These are phyloP conservation scores for Heliconius erato DNA, from an alignment of 2,888 invertebrate species.

Conservation along the genomic window DNA sequence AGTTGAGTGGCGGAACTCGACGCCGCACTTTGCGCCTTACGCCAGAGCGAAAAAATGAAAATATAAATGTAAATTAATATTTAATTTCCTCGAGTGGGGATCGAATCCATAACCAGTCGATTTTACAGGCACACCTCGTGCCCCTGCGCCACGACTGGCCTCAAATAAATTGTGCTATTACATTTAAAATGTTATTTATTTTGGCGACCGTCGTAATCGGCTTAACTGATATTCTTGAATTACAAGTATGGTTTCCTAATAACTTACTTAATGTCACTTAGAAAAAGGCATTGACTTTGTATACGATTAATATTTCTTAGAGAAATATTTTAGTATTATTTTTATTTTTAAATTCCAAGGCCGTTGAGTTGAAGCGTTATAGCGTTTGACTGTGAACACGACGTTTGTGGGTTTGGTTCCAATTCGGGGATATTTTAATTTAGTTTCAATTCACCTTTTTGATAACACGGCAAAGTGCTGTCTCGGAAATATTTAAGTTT, in stretches of 20 bases:
- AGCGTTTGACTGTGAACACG: background rate
- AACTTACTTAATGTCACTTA: conserved; percentile 5
- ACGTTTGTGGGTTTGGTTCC: background rate
- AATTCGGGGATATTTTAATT: background rate
- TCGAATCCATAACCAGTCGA: no score
- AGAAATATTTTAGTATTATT: background rate
- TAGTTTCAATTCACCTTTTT: no score
- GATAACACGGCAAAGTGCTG: no score
- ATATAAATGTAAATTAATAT: no score
- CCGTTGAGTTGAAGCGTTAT: background rate
- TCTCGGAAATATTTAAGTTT: background rate
- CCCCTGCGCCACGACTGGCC: no score
- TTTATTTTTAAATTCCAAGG: background rate
- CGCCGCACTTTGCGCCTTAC: no score
- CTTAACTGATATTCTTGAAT: conserved; percentile 12
- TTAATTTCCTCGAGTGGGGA: no score
- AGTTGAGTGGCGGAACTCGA: no score
- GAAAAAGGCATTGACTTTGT: background rate
- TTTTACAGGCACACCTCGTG: no score
- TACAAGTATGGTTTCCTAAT: conserved; percentile 18
- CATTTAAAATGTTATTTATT: conserved; percentile 10
- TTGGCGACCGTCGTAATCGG: conserved; percentile 16
- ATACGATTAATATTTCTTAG: background rate
- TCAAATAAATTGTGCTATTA: background rate
- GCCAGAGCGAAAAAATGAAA: no score